Percentiles rank a stretch among this genome's conserved stretches.
These are phyloP conservation scores for Didymodactylos carnosus DNA, from an alignment of 2,888 invertebrate species.

Conservation along the genomic window DNA sequence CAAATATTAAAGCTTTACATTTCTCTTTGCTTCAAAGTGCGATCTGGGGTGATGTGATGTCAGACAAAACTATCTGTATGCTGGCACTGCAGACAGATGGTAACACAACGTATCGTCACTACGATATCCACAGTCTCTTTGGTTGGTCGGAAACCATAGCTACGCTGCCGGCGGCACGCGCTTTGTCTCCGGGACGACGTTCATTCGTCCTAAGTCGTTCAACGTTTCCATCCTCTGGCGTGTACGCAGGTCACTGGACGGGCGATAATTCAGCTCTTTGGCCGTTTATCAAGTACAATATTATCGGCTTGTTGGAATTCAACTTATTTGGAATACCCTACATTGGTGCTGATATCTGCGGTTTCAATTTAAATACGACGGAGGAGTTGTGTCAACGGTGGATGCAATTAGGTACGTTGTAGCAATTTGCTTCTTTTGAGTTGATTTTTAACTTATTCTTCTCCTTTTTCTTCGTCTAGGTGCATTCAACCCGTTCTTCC, in stretches of 20 bases:
- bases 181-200: constrained; percentile 27
- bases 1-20: constrained; percentile 26
- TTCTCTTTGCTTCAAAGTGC: too few relatives aligned
- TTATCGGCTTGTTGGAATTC: constrained; percentile 23
- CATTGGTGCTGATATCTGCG: constrained; percentile 19
- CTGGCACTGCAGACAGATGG: constrained; percentile 4
- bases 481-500: constrained; percentile 18
- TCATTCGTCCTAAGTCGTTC: constrained; percentile 30
- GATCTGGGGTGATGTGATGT: constrained; percentile 3
- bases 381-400: constrained; percentile 18
- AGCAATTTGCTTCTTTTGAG: neutral
- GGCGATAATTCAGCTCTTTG: constrained; percentile 58
- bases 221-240: constrained; percentile 30
- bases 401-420: constrained; percentile 15
- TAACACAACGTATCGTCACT: constrained; percentile 39
- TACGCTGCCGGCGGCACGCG: constrained; percentile 40
- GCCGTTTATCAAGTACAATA: constrained; percentile 24
- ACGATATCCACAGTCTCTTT: constrained; percentile 57
- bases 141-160: constrained; percentile 53
- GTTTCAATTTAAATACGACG: constrained; percentile 16
- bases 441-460: neutral
- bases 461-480: constrained; percentile 15
- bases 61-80: constrained; percentile 12
- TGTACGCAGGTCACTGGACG: constrained; percentile 50
- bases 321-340: constrained; percentile 29